phyloP scores from a whole-genome alignment of 2,888 invertebrate species.

The Octonoba sinensis region DNA sequence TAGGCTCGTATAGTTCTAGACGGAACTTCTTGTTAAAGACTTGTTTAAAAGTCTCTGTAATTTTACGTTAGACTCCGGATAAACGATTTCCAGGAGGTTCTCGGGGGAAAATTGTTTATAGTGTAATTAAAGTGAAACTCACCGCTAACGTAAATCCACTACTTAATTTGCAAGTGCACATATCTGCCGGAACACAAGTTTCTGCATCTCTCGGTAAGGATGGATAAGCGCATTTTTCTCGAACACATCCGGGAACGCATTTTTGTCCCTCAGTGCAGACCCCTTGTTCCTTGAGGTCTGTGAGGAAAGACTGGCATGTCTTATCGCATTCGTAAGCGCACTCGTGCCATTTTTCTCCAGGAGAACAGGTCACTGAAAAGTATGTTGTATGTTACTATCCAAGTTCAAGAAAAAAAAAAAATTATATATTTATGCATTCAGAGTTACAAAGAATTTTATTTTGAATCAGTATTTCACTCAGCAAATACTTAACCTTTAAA shows the following conservation, averaged over 20 bases:
- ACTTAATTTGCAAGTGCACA: conserved; percentile 83
- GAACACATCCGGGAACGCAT: conserved; percentile 69
- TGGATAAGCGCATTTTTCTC: conserved; percentile 66
- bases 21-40: too few relatives aligned
- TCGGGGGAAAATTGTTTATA: too few relatives aligned
- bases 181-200: conserved; percentile 80
- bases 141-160: conserved; percentile 72
- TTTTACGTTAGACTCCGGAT: too few relatives aligned
- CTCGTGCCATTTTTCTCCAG: conserved; percentile 73
- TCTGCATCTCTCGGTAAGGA: conserved; percentile 78
- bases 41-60: too few relatives aligned
- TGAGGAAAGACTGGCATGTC: conserved; percentile 79
- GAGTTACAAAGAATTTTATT: too few relatives aligned
- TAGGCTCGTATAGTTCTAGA: too few relatives aligned
- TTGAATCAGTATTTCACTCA: too few relatives aligned
- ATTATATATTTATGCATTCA: too few relatives aligned
- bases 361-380: conserved; percentile 68
- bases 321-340: conserved; percentile 82
- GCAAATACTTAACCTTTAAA: too few relatives aligned
- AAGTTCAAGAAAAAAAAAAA: background rate
- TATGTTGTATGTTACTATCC: background rate
- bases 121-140: conserved; percentile 14
- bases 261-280: conserved; percentile 66
- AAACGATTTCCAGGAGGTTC: too few relatives aligned
- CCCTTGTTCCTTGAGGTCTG: conserved; percentile 67